These are phyloP conservation scores for Sussaba pulchella DNA, from an alignment of 2,888 invertebrate species.

Conservation along the genomic window DNA sequence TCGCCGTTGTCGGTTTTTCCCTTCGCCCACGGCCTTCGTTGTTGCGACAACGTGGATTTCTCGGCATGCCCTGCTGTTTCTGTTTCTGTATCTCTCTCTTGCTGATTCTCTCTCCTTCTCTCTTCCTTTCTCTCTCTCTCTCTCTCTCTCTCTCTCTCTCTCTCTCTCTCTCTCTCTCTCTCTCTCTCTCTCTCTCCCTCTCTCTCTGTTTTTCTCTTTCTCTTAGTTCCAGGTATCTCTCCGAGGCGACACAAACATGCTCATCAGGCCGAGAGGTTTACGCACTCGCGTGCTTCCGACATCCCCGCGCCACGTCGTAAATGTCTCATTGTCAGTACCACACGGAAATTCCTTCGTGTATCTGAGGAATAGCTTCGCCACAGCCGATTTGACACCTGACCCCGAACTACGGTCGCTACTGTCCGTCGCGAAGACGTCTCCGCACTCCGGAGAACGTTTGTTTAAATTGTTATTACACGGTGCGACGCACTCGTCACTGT, in stretches of 20 bases:
- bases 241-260: conserved; percentile 56
- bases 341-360: conserved; percentile 55
- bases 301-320: conserved; percentile 32
- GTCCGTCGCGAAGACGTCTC: conserved; percentile 64
- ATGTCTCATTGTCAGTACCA: conserved; percentile 38
- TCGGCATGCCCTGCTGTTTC: no score
- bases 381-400: conserved; percentile 77
- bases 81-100: no score
- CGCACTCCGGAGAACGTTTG: conserved; percentile 31
- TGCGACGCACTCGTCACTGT: conserved; percentile 31
- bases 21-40: no score
- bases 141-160: no score
- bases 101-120: no score
- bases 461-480: conserved; percentile 69
- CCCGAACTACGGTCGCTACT: conserved; percentile 73
- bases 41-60: no score
- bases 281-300: conserved; percentile 45
- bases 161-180: no score
- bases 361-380: conserved; percentile 56
- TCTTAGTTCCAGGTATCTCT: no score
- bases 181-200: no score
- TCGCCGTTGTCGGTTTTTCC: conserved; percentile 57
- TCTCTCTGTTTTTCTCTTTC: no score
- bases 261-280: no score
- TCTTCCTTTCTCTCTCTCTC: no score